These are phyloP conservation scores for Holothuria scabra DNA, from an alignment of 53 echinoderm and acorn worm species.

Conservation along the genomic window DNA sequence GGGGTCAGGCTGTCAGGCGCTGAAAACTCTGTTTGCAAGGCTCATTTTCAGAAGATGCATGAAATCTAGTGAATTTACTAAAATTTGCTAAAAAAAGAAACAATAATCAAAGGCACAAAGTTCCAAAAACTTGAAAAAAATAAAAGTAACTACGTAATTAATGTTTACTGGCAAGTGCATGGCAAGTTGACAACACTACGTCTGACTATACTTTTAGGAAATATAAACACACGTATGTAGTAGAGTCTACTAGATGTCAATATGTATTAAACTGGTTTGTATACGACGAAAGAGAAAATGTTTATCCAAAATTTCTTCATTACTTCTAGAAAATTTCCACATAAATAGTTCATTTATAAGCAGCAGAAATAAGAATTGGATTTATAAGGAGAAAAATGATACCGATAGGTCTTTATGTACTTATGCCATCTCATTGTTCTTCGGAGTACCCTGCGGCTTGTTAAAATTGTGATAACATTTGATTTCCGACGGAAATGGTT, in stretches of 20 bases:
- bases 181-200: too few relatives aligned
- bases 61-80: not conserved
- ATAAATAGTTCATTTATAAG: too few relatives aligned
- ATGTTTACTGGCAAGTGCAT: not conserved
- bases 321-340: too few relatives aligned
- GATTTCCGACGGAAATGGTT: constrained; percentile 40
- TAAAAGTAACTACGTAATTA: not conserved
- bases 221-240: too few relatives aligned
- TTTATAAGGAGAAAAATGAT: not conserved
- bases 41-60: not conserved
- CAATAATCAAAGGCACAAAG: not conserved
- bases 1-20: too few relatives aligned
- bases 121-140: not conserved
- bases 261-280: too few relatives aligned
- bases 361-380: not conserved
- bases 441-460: not conserved
- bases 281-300: too few relatives aligned
- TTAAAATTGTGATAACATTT: constrained; percentile 20
- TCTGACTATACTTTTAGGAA: too few relatives aligned
- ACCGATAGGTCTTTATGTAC: not conserved
- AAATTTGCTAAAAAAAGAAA: not conserved
- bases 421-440: not conserved
- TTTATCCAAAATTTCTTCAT: too few relatives aligned
- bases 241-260: too few relatives aligned
- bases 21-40: too few relatives aligned